Evolutionary conservation across 2,113 vertebrate genomes (phyloP), one percentile per base, ranked within the genome.

Genomic region (Hiodon alosoides): DNA sequence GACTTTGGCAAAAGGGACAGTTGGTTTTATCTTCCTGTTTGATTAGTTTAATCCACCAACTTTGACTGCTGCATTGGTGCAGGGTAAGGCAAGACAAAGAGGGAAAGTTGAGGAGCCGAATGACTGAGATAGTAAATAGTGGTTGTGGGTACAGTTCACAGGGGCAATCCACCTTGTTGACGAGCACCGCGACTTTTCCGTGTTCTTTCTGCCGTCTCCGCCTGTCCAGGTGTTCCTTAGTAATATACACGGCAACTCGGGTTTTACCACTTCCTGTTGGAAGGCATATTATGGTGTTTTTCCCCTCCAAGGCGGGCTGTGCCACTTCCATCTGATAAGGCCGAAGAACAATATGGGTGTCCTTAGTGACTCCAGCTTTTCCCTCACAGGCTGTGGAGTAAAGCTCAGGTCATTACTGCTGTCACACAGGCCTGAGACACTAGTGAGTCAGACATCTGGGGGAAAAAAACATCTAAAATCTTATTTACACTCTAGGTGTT

Each of bases 251-350:
- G 2, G 95, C 95, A 51, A 96, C 94, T 83, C 96, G 90, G 78
- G 97, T 99, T 92, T 99, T 99, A 82, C 97, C 96, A 71, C 93
- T 95, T 86, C 97, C 97, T 59, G 97, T 99, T 2, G 97, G 96
- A 68, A 98, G 94, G 87, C 96, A 98, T 81, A 98, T 87, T 67
- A 97, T 94, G 83, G 96, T 87, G 85, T 98, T 98, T 84, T 96
- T 92, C 71, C 95, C 95, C 77, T 95, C 90, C 81, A 98, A 80
- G 69, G 95, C 95, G 76, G 93, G 95, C 57, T 78, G 81, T 52
- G 96, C 95, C 5, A 97, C 95, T 71, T 97, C 94, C 90, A 89
- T 90, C 86, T 98, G 97, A 87, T 97, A 98, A 84, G 94, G 88
- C 76, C 95, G 89, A 75, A 99, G 93, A 72, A 73, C 79, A 71